Evolutionary conservation across 2,113 vertebrate species (phyloP), one percentile per base, ranked within the genome.

Genomic region (Osmerus mordax): DNA sequence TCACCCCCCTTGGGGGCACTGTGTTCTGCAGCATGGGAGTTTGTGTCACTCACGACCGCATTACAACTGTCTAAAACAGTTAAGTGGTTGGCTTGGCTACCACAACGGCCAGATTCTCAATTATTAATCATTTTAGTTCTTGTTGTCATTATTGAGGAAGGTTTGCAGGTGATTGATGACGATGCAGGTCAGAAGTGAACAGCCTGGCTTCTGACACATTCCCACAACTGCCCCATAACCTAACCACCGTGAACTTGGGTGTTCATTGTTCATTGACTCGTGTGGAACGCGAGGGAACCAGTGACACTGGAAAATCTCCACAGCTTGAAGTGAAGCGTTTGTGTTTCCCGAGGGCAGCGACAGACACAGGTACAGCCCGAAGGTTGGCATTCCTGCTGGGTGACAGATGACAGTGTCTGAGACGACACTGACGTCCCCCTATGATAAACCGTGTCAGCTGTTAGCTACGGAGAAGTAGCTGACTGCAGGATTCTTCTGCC

Each of bases 371-470:
- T 15, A 16, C 16, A 80, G 84, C 68, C 82, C 82, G 84, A 81
- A 87, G 80, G 76, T 70, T 81, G 82, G 54, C 86, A 91, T 90
- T 91, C 84, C 80, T 72, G 59, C 63, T 21, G 69, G 53, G 59
- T 84, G 80, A 70, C 65, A 74, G 66, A 54, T 36, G 29, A 8
- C 14, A 29, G 32, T 1, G 32, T 36, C 32, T 6, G 32, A 36
- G 29, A 51, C 68, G 12, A 63, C 41, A 23, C 29, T 67, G 11
- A 75, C 71, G 83, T 70, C 25, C 3, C 25, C 25, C 25, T 47
- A 60, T 32, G 11, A 3, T 52, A 47, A 47, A 7, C 41, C 5
- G 9, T 5, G 71, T 86, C 70, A 85, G 70, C 79, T 67, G 15
- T 75, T 28, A 36, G 32, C 32, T 7, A 36, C 71, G 52, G 81